Evolutionary conservation across 2,113 vertebrate genomes (phyloP), one percentile per base, ranked within the genome.

Genomic region (Datnioides undecimradiatus): DNA sequence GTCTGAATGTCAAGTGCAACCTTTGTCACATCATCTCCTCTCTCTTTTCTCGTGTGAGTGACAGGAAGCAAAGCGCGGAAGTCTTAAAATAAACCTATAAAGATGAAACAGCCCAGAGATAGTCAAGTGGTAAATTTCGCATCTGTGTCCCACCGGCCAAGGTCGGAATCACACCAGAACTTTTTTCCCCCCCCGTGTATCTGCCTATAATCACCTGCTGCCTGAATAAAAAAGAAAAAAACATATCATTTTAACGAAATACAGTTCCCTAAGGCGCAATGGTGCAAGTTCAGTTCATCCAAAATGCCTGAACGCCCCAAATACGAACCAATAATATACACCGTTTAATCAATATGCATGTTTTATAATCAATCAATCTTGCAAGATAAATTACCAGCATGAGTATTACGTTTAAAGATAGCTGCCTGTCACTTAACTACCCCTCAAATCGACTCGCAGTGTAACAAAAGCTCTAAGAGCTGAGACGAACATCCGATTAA

Each of bases 1-100:
- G 60, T 78, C 63, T 64, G 31, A 82, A 66, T 77, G 76, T 83
- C 41, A 34, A 40, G 57, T 27, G 38, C 6, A n/a, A 45, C 40
- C 41, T 68, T 40, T 0, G 10, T 57, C 33, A 23, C 9, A 33
- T 41, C 21, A 12, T 46, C 38, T 21, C 17, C 36, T 23, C 63
- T 70, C 19, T 41, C 19, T 57, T 51, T 73, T 57, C 75, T 81
- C 84, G 81, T 63, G 52, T 59, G 48, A 19, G 54, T 68, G 59
- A 57, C 52, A 41, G 27, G 31, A 57, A 76, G 63, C 72, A 60
- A 65, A 66, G 40, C 43, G 60, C 6, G 0, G 23, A 31, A 4
- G 57, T 54, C 67, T 74, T 74, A 76, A 86, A 86, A 90, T 86
- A 86, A 63, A 64, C 51, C 43, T 72, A 33, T 31, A 25, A 79